Evolutionary conservation across 2,797 vertebrate species (phyloP), one percentile per base, ranked within the genome.

Genomic region (Melanitta fusca): DNA sequence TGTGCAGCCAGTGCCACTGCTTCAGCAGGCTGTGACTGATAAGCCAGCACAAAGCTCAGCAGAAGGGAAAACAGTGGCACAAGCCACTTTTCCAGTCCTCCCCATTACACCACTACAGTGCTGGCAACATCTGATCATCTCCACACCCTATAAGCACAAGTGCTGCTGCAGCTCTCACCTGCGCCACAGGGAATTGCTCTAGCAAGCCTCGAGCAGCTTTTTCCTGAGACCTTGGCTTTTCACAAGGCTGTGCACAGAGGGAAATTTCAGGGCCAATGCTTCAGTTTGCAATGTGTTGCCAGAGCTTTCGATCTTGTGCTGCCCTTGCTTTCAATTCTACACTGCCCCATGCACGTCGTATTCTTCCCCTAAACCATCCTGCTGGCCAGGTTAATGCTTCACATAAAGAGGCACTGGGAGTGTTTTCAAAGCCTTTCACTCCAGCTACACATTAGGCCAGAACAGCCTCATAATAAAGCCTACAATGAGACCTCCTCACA

Each of bases 381-480:
- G 80, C 88, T 75, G 85, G 88, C 87, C 86, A 95, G 94, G 78
- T 95, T 95, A 96, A 88, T 41, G 51, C 62, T 96, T 93, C 94
- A 78, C 90, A 94, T 66, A 85, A 96, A 94, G 90, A 80, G 72
- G 79, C 41, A 65, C 54, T 75, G 72, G 24, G 84, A 93, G 64
- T 38, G 16, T 78, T 97, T 97, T 79, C 94, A 97, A 97, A 95
- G 87, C 92, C 77, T 95, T 97, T 97, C 94, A 94, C 54, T 94
- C 73, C 73, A 94, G 56, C 73, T 85, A 77, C 88, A 83, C 91
- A 69, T 88, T 80, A 89, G 73, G 84, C 80, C 81, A 95, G 95
- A 89, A 89, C 69, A 92, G 91, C 74, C 64, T 93, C 83, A 80
- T 75, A 96, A 96, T 61, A 71, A 95, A 89, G 75, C 36, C 36